phyloP scores from a whole-genome alignment of 2,888 invertebrate species.

The Latrodectus hesperus region DNA sequence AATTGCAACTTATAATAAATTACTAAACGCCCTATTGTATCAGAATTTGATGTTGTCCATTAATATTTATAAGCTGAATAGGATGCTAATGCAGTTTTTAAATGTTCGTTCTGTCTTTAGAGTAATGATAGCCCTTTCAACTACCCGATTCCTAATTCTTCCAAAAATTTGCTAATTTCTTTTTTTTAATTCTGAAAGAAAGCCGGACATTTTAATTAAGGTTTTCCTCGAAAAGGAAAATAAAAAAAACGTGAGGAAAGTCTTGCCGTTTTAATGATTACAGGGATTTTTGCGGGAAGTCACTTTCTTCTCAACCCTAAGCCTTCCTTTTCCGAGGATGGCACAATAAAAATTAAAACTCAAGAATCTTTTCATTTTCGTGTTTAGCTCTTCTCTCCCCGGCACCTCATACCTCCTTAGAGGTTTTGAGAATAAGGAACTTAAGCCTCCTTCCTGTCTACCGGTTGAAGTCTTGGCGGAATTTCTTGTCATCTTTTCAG shows the following conservation, averaged over 20 bases:
- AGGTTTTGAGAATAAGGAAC: slow-evolving; percentile 47
- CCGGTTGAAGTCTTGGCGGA: slow-evolving; percentile 42
- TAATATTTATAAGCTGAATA: no score
- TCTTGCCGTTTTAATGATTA: slow-evolving; percentile 66
- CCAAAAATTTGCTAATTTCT: slow-evolving; percentile 18
- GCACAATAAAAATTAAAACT: slow-evolving; percentile 69
- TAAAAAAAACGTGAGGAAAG: slow-evolving; percentile 5
- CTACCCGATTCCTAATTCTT: slow-evolving; percentile 7
- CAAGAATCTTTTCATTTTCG: slow-evolving; percentile 69
- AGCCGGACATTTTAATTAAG: slow-evolving; percentile 68
- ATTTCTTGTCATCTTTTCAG: slow-evolving; percentile 60
- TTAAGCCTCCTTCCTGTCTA: slow-evolving; percentile 50
- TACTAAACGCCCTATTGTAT: no score
- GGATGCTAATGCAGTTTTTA: no score
- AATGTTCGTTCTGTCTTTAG: no score
- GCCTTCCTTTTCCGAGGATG: slow-evolving; percentile 38
- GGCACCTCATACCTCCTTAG: background rate
- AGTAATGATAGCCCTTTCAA: background rate
- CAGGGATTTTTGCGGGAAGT: slow-evolving; percentile 59
- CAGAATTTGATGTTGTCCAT: no score
- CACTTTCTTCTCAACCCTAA: slow-evolving; percentile 63
- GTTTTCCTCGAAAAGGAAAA: slow-evolving; percentile 13
- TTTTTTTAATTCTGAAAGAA: slow-evolving; percentile 3
- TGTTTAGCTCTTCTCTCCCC: slow-evolving; percentile 51
- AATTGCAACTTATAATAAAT: no score